These are phyloP conservation scores for Orius insidiosus DNA, from an alignment of 1,140 invertebrate species.

Conservation along the genomic window DNA sequence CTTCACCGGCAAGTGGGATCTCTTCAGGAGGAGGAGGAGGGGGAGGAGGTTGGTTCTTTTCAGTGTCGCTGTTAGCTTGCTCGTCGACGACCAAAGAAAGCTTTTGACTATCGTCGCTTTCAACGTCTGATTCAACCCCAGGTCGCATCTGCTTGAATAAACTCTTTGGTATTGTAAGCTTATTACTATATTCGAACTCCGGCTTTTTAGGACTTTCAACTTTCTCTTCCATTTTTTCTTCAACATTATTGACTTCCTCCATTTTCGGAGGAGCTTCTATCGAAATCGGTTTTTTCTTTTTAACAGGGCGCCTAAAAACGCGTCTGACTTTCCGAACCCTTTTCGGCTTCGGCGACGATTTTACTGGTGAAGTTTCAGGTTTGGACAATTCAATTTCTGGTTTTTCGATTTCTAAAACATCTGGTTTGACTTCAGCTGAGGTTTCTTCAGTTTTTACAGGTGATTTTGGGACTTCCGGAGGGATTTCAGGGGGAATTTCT, in stretches of 20 bases:
- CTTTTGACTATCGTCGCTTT: conserved; percentile 39
- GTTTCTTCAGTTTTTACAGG: too few species aligned
- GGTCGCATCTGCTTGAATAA: conserved; percentile 31
- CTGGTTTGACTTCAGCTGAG: too few species aligned
- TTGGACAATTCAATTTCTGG: too few species aligned
- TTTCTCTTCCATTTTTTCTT: conserved; percentile 1
- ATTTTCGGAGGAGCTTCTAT: too few species aligned
- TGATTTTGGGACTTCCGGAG: too few species aligned
- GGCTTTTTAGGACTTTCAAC: conserved; percentile 1
- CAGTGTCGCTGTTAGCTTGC: conserved; percentile 9
- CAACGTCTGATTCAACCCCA: conserved; percentile 31
- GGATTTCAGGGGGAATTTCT: too few species aligned
- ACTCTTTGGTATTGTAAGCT: conserved; percentile 17
- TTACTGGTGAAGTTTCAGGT: too few species aligned
- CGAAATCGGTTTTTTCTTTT: too few species aligned
- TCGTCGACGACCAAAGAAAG: conserved; percentile 27
- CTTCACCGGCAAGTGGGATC: conserved; percentile 35
- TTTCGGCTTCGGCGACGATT: too few species aligned
- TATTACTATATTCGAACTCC: background rate
- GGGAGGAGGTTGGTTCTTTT: background rate
- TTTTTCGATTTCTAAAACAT: too few species aligned
- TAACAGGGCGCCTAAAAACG: too few species aligned
- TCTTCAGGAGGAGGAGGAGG: background rate
- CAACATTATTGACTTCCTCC: background rate
- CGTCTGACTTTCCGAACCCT: too few species aligned